Evolutionary conservation across 2,888 invertebrate species (phyloP).

Genomic region (Callyntrura guangdongensis): DNA sequence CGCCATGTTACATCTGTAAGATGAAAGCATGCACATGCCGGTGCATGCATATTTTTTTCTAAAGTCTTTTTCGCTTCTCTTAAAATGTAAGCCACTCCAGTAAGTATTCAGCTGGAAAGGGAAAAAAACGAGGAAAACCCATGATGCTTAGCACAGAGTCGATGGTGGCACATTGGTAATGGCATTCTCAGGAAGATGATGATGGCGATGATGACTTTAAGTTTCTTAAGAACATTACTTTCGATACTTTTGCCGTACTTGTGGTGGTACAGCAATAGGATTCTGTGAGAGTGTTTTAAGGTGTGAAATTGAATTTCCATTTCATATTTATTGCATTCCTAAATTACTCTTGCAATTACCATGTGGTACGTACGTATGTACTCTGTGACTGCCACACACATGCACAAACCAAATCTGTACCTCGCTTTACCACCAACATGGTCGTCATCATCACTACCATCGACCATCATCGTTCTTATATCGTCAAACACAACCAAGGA

Average conservation of each 20-base stretch:
- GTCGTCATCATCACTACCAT: not conserved
- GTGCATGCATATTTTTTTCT: not conserved
- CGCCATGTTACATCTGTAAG: not conserved
- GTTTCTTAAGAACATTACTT: conserved; percentile 1
- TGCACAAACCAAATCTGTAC: not conserved
- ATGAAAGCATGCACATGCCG: conserved; percentile 8
- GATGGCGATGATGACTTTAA: conserved; percentile 1
- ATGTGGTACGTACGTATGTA: not conserved
- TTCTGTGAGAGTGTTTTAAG: conserved; percentile 36
- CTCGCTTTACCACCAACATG: not conserved
- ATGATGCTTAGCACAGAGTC: not conserved
- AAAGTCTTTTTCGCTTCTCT: not conserved
- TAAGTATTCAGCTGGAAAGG: not conserved
- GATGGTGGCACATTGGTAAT: not conserved
- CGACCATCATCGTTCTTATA: not conserved
- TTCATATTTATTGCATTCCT: conserved; percentile 69
- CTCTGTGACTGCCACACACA: not conserved
- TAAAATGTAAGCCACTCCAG: not conserved
- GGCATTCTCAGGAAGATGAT: not conserved
- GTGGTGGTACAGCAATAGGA: not conserved
- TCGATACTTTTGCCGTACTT: not conserved
- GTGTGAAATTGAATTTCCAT: conserved; percentile 76
- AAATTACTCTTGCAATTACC: conserved; percentile 70
- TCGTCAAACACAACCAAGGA: not conserved
- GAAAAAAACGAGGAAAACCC: not conserved